Evolutionary conservation across 2,797 vertebrate genomes (phyloP).

Genomic region (Synaphobranchus kaupii): DNA sequence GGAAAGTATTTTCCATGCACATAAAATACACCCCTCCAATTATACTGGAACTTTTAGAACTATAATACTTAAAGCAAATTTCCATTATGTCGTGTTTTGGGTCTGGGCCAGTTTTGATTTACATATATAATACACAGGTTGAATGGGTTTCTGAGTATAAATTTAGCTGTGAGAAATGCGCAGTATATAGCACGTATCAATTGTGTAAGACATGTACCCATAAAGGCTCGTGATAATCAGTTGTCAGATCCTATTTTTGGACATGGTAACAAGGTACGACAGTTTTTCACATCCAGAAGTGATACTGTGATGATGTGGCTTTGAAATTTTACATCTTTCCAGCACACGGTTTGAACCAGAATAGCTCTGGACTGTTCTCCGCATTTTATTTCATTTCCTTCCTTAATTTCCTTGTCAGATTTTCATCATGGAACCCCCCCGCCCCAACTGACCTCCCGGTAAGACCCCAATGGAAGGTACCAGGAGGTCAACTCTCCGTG

Average conservation of each 20-base stretch:
- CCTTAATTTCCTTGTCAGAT: slow-evolving; percentile 31
- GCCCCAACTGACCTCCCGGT: neutral
- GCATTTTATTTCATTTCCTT: slow-evolving; percentile 54
- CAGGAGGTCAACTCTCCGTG: slow-evolving; percentile 38
- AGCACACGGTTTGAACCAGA: slow-evolving; percentile 40
- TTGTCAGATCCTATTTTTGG: neutral
- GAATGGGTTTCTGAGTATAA: neutral
- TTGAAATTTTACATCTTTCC: neutral
- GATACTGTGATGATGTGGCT: neutral
- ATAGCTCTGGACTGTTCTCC: slow-evolving; percentile 37
- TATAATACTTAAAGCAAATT: neutral
- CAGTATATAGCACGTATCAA: neutral
- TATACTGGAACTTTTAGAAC: neutral
- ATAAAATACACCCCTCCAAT: neutral
- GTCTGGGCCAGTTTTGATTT: neutral
- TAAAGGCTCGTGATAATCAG: neutral
- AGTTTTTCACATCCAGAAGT: neutral
- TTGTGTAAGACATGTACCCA: neutral
- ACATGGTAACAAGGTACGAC: neutral
- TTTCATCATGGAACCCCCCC: slow-evolving; percentile 24
- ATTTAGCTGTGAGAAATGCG: neutral
- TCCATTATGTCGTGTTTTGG: neutral
- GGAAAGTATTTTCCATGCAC: neutral
- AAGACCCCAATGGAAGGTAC: neutral
- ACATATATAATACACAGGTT: neutral